Conservation (phyloP, 2,113 vertebrate species). For the Polypterus senegalus region DNA sequence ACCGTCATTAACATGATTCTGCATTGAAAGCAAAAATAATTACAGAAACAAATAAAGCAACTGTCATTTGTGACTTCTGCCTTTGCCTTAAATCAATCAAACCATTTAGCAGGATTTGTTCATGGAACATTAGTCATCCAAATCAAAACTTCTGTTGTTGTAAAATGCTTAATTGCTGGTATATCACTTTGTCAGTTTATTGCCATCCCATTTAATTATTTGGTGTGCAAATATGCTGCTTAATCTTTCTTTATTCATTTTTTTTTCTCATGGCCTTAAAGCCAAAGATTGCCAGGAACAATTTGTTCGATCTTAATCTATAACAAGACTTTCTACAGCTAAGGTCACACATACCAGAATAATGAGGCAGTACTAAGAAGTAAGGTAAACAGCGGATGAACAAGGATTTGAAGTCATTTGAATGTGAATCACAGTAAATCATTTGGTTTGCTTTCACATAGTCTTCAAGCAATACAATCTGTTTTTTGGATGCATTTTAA, state of each 20-base stretch:
- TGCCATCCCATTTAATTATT: too few relatives aligned
- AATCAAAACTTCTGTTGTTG: too few relatives aligned
- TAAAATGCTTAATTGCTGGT: too few relatives aligned
- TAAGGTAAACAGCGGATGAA: conserved; percentile 40
- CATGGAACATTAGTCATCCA: too few relatives aligned
- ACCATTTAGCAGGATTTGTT: too few relatives aligned
- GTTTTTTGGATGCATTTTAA: conserved; percentile 45
- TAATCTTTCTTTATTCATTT: neutral
- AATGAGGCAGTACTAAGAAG: conserved; percentile 38
- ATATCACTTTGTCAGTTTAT: too few relatives aligned
- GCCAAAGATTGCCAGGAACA: conserved; percentile 17
- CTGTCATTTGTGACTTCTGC: too few relatives aligned
- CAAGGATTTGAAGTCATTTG: conserved; percentile 51
- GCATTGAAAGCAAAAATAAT: too few relatives aligned
- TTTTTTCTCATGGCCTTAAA: conserved; percentile 57
- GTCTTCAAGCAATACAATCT: conserved; percentile 58
- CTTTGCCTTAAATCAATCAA: too few relatives aligned
- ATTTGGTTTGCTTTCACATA: conserved; percentile 62
- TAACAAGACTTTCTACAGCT: conserved; percentile 39
- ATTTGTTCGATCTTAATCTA: conserved; percentile 20
- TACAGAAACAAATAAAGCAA: too few relatives aligned
- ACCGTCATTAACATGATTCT: too few relatives aligned
- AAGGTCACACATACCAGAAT: conserved; percentile 32
- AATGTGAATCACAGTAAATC: conserved; percentile 68
- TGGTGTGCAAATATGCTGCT: too few relatives aligned